Base-by-base conservation (phyloP, 2,797 vertebrate genomes). In the Falco columbarius region DNA sequence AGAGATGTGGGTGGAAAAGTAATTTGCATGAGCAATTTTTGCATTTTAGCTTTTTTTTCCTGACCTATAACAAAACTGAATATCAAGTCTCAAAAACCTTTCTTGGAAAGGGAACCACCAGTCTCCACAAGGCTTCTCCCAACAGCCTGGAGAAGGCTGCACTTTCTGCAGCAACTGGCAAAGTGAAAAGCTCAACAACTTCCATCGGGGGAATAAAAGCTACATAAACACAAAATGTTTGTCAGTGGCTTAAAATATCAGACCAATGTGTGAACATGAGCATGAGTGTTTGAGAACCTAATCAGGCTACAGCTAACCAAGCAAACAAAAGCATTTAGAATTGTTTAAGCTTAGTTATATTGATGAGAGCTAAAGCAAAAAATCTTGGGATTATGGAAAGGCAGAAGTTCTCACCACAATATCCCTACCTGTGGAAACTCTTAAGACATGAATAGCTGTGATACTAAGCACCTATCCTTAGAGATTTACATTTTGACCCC, bases 271-370 rank as follows among this genome's bases (percentile, higher is more conserved):
- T 47, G 65, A 88, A 81, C 21, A 38, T 5, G 15, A 76, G 13
- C 32, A 29, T 68, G 89, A 92, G 22, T 0, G 0, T 40, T 73
- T 86, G 77, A 90, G 46, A 89, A 76, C 5, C 23, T 83, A 67
- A 76, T n/a, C 59, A 86, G 47, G 59, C 56, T 84, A 65, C 7
- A 88, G 86, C 74, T 80, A 87, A 87, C 23, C 62, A 86, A 73
- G 26, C 14, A 89, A 93, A 81, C 30, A 72, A 89, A 96, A 86
- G 65, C 73, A 86, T 63, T 86, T 75, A 70, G 42, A 92, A 89
- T 22, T 82, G 21, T 67, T 94, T 59, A 81, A 71, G 67, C 55
- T 89, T 85, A 93, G 54, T 51, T 90, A 77, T 8, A 72, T 3
- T 3, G 61, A 77, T 58, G n/a, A 91, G 10, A n/a, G 12, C 36